Evolutionary conservation across 1,140 invertebrate species (phyloP).

Genomic region (Drosophila kikkawai): DNA sequence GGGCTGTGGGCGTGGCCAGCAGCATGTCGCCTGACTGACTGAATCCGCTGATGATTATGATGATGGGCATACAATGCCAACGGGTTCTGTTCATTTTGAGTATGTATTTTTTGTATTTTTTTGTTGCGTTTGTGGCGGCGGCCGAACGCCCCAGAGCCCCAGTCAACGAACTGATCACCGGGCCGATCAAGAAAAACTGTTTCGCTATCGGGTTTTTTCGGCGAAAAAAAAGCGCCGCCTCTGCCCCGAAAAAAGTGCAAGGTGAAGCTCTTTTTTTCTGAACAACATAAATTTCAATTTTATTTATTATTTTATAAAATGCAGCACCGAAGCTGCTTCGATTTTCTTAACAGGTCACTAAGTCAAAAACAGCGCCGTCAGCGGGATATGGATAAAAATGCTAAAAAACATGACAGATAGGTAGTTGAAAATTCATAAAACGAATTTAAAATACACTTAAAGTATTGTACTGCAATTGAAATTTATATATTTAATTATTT

Average conservation of each 20-base stretch:
- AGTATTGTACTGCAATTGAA: too few relatives aligned
- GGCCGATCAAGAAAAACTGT: constrained; percentile 35
- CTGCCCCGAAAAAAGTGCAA: constrained; percentile 64
- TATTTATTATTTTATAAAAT: constrained; percentile 51
- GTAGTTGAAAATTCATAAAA: not conserved
- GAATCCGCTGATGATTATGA: constrained; percentile 28
- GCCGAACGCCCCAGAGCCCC: constrained; percentile 51
- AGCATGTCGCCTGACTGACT: constrained; percentile 36
- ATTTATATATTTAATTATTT: not conserved
- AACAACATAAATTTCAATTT: constrained; percentile 58
- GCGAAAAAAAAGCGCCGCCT: constrained; percentile 14
- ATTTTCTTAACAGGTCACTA: constrained; percentile 38
- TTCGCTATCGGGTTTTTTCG: constrained; percentile 30
- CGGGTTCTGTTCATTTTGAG: constrained; percentile 37
- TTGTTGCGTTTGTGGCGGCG: constrained; percentile 13
- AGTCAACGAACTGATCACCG: constrained; percentile 67
- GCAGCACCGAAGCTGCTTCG: constrained; percentile 27
- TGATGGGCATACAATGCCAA: constrained; percentile 64
- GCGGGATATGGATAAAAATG: constrained; percentile 23
- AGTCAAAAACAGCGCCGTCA: constrained; percentile 45
- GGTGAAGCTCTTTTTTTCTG: constrained; percentile 53
- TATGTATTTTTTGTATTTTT: constrained; percentile 13
- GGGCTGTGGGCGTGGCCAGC: constrained; percentile 54
- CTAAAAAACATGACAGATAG: constrained; percentile 4
- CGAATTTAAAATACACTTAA: constrained; percentile 3